A percentile compares a stretch with the other conserved stretches of the same genome.
phyloP scores from a whole-genome alignment of 2,888 invertebrate genomes.

The Orthosia gothica region DNA sequence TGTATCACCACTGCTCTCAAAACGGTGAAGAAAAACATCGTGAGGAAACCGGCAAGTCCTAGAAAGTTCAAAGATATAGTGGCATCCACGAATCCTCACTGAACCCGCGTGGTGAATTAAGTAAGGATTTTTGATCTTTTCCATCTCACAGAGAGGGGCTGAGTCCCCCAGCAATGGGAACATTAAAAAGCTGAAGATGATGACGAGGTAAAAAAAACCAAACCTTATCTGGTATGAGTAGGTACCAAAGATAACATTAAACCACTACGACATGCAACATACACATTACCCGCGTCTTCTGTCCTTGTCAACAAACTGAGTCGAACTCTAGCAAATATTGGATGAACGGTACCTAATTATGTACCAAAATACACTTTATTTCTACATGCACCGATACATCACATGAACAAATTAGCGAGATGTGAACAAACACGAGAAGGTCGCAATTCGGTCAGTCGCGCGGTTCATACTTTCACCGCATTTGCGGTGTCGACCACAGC shows the following conservation, averaged over 20 bases:
- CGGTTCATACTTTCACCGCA: conserved; percentile 44
- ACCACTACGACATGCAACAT: background rate
- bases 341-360: conserved; percentile 53
- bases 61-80: too few relatives aligned
- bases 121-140: too few relatives aligned
- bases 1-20: too few relatives aligned
- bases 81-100: too few relatives aligned
- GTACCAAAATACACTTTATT: conserved; percentile 42
- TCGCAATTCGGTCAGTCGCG: conserved; percentile 11
- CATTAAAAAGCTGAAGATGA: too few relatives aligned
- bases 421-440: conserved; percentile 27
- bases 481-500: conserved; percentile 16
- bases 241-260: background rate
- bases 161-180: too few relatives aligned
- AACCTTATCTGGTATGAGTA: background rate
- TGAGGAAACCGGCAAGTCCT: too few relatives aligned
- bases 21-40: too few relatives aligned
- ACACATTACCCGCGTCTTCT: background rate
- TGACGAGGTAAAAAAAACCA: too few relatives aligned
- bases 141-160: too few relatives aligned
- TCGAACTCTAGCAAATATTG: conserved; percentile 47
- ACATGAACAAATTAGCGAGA: conserved; percentile 68
- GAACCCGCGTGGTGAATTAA: too few relatives aligned
- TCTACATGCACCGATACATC: conserved; percentile 52
- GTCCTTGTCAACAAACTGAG: conserved; percentile 12